Percentiles rank a stretch among this genome's conserved stretches.
These are phyloP conservation scores for Anas platyrhynchos DNA, from an alignment of 2,113 vertebrate genomes.

Conservation along the genomic window DNA sequence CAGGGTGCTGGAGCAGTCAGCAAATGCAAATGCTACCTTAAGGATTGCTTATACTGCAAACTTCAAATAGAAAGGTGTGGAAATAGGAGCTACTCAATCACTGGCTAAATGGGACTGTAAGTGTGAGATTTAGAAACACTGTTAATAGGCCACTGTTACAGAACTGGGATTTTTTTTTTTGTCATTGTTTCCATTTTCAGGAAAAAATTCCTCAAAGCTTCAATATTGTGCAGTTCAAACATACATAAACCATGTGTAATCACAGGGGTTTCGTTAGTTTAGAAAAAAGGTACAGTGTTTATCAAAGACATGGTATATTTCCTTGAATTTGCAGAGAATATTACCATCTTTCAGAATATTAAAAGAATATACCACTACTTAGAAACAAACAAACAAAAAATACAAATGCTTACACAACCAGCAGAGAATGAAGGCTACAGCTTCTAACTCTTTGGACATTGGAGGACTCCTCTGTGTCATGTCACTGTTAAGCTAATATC, in stretches of 20 bases:
- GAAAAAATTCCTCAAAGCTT: background rate
- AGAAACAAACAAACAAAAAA: background rate
- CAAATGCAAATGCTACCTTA: constrained; percentile 14
- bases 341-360: background rate
- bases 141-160: background rate
- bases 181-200: background rate
- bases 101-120: background rate
- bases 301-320: background rate
- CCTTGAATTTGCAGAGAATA: background rate
- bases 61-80: background rate
- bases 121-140: background rate
- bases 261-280: background rate
- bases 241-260: background rate
- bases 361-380: background rate
- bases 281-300: background rate
- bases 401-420: background rate
- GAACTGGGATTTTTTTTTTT: background rate
- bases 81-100: constrained; percentile 9
- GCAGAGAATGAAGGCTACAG: background rate
- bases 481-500: background rate
- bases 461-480: background rate
- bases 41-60: background rate
- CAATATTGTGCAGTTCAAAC: rapidly evolving
- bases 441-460: background rate
- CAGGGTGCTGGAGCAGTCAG: background rate